Percentiles rank a stretch among this genome's conserved stretches.
Evolutionary conservation across 2,113 vertebrate species (phyloP).

Genomic region (Calyptomena viridis): DNA sequence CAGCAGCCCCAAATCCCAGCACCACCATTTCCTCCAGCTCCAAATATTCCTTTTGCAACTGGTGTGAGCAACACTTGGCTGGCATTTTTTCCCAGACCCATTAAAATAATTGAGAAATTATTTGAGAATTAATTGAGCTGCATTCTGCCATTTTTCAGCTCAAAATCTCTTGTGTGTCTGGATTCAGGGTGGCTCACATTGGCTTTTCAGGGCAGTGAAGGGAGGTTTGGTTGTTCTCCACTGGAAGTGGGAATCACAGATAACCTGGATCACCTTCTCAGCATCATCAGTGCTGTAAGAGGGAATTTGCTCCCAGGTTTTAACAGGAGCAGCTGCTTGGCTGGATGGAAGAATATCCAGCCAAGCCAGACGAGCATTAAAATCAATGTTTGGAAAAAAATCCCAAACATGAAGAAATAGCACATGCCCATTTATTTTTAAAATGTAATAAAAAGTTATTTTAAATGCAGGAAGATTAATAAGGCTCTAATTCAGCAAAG

Average conservation of each 20-base stretch:
- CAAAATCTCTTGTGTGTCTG: background rate
- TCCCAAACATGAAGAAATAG: background rate
- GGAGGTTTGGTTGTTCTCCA: background rate
- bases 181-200: background rate
- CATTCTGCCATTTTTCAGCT: background rate
- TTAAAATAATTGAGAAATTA: constrained; percentile 11
- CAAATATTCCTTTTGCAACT: constrained; percentile 33
- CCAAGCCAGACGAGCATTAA: background rate
- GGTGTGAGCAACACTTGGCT: background rate
- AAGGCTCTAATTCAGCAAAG: constrained; percentile 51
- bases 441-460: constrained; percentile 39
- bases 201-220: background rate
- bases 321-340: background rate
- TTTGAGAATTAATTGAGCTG: too few species aligned
- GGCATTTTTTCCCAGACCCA: background rate
- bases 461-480: constrained; percentile 52
- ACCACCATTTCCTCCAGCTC: background rate
- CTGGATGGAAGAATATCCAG: background rate
- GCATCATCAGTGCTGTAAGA: background rate
- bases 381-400: background rate
- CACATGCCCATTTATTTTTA: constrained; percentile 35
- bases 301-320: constrained; percentile 23
- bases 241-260: background rate
- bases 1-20: background rate
- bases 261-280: background rate